Base-by-base conservation (phyloP, 2,113 vertebrate genomes). In the Scomber colias region DNA sequence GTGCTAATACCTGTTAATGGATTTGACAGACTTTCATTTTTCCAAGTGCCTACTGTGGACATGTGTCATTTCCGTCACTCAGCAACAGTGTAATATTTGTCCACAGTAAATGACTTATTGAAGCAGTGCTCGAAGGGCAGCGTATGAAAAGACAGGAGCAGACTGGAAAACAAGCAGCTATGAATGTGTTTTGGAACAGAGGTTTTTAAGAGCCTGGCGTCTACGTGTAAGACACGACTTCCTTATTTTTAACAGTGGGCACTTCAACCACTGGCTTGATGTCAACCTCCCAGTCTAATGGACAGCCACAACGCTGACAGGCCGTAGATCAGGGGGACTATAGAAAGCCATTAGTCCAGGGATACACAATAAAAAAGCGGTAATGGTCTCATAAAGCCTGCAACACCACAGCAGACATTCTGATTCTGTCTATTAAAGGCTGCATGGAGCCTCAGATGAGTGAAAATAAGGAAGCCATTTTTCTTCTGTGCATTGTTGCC, bases 341-440 rank as follows among this genome's bases (percentile, higher is more conserved):
- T 86, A 85, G 90, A 92, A 93, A 90, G 79, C 92, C 94, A 94
- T 94, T 95, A 93, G 94, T 92, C 79, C 82, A 69, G 87, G 83
- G 89, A 92, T 94, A 92, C 89, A 91, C 92, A 89, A 93, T 94
- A 93, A 94, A 90, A 27, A 93, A 91, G 83, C 76, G 49, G 82
- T 93, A 94, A 93, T 92, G 91, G 92, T 89, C 92, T 93, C 93
- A 92, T 93, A 94, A 94, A 94, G 88, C 86, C 89, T 84, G 89
- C 90, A 87, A 90, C 83, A 91, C 87, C 79, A 84, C 90, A 82
- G 85, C 91, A 90, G 86, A 92, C 92, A 89, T 92, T 91, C 88
- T 89, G 85, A 93, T 90, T 92, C 86, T 89, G 87, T 90, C 89
- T 91, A 89, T 91, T 91, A 92, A 90, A 89, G 87, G 84, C 84